Evolutionary conservation across 2,113 vertebrate species (phyloP).

Genomic region (Pampusana beccarii): DNA sequence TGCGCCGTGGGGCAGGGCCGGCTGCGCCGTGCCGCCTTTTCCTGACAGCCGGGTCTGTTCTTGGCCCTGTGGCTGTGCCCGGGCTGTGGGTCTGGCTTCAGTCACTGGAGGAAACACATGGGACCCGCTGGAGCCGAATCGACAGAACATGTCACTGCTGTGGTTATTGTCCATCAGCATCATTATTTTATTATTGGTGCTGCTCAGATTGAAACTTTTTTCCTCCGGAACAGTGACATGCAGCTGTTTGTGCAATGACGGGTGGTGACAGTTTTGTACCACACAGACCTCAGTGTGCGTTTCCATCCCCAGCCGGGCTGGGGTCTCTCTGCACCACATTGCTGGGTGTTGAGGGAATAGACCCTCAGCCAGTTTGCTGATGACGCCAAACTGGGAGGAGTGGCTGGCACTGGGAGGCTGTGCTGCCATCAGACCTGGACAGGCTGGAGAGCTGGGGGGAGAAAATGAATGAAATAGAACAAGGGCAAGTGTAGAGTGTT

Average conservation of each 20-base stretch:
- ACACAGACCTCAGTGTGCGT: no score
- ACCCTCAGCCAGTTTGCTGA: no score
- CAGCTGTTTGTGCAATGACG: not conserved
- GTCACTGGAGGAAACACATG: rapidly evolving
- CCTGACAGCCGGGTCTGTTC: not conserved
- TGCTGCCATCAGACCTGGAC: no score
- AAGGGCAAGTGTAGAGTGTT: no score
- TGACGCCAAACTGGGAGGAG: no score
- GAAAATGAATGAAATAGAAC: no score
- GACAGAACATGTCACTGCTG: not conserved
- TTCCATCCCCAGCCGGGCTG: not conserved
- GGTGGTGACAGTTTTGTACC: not conserved
- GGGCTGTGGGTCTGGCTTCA: not conserved
- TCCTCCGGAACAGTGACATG: not conserved
- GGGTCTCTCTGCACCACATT: not conserved
- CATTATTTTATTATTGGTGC: not conserved
- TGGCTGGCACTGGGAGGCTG: no score
- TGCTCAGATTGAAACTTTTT: not conserved
- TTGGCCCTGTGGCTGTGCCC: not conserved
- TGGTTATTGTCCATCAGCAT: no score
- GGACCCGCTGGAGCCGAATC: not conserved
- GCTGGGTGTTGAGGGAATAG: no score
- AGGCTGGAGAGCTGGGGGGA: no score
- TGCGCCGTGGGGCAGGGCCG: no score
- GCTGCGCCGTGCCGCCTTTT: no score